Base-by-base conservation (phyloP, 2,797 vertebrate genomes). In the Bovichtus variegatus region DNA sequence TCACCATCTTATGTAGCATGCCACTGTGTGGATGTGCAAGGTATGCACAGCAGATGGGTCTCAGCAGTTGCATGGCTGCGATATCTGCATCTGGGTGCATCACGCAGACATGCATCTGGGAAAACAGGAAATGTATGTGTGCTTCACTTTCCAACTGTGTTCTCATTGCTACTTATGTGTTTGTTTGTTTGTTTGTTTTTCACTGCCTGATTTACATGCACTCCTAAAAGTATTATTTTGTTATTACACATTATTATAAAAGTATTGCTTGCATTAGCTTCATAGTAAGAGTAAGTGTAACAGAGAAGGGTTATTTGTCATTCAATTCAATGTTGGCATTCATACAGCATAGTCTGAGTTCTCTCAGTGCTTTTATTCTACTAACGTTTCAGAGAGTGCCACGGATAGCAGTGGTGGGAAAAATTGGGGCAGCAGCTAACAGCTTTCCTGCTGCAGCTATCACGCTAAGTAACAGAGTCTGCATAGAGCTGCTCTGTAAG, bases 1-100 rank as follows among this genome's bases (percentile, higher is more conserved):
- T 76, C 27, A 18, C 5, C 36, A 21, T 69, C 3, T 59, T 21
- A 36, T 36, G 18, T 31, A 19, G 25, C 65, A 29, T 50, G 64
- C 40, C 38, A 43, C n/a, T n/a, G 43, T 75, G 55, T 61, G 63
- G 18, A 43, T 53, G 21, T 15, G 29, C 36, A 43, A 19, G 9
- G 12, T 47, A 57, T 72, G 53, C n/a, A 47, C 21, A 47, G 21
- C 60, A n/a, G 31, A 72, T 68, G 36, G 27, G 29, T 71, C 38
- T 75, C 46, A 44, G 25, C 47, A 41, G 18, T 47, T 69, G 74
- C 82, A 86, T 78, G 43, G 29, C 66, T 71, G 40, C 75, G 25
- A 64, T 71, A 60, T 19, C 25, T 67, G 38, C 29, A 9, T 10
- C 29, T 64, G 38, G 25, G 21, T 71, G 57, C 50, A 41, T 71